Evolutionary conservation across 64 coral and sea anemone species (phyloP).

Genomic region (Actinia tenebrosa): DNA sequence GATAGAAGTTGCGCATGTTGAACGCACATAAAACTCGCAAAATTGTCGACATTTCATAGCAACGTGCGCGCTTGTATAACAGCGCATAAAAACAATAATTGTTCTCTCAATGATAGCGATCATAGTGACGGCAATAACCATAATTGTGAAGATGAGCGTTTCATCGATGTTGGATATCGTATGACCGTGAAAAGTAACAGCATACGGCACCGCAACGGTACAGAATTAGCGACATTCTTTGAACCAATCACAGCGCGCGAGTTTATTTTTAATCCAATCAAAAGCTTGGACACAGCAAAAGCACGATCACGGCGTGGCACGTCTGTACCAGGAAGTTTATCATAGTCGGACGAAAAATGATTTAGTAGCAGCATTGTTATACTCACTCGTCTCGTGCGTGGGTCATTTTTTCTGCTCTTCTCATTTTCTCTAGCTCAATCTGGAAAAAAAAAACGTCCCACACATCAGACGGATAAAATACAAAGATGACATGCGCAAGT

Average conservation of each 20-base stretch:
- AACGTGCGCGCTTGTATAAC: too few species aligned
- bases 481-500: neutral
- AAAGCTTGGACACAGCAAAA: neutral
- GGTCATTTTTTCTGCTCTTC: conserved; percentile 30
- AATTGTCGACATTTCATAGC: too few species aligned
- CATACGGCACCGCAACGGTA: neutral
- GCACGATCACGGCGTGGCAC: neutral
- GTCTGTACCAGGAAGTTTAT: neutral
- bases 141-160: too few species aligned
- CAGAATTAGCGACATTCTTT: neutral
- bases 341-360: neutral
- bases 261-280: neutral
- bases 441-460: neutral
- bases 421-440: conserved; percentile 84
- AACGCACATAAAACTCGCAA: too few species aligned
- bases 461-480: neutral
- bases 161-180: too few species aligned
- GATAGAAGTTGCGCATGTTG: too few species aligned
- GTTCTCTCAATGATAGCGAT: too few species aligned
- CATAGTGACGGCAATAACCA: too few species aligned
- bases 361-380: neutral
- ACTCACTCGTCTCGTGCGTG: conserved; percentile 23
- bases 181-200: neutral
- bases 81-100: too few species aligned
- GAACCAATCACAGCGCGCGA: neutral